Percentiles rank a stretch among this genome's conserved stretches.
Evolutionary conservation across 2,113 vertebrate species (phyloP).

Genomic region (Oriolus oriolus): DNA sequence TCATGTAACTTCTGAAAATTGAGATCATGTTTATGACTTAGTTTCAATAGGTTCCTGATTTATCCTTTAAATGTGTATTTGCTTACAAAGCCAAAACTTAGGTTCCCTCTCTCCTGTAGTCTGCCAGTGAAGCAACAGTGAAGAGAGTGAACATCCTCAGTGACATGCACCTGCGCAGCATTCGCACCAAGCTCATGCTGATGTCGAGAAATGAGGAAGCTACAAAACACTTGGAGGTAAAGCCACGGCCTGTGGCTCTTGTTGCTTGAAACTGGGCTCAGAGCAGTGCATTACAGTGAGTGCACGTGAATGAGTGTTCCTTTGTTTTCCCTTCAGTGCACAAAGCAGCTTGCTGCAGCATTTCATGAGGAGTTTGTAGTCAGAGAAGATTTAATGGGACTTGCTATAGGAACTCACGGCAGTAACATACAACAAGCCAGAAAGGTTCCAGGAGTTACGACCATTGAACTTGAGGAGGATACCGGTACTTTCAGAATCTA

Average conservation of each 20-base stretch:
- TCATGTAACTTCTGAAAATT: neutral
- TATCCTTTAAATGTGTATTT: neutral
- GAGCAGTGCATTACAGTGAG: neutral
- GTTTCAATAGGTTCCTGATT: neutral
- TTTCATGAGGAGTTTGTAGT: conserved; percentile 85
- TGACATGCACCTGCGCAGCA: conserved; percentile 85
- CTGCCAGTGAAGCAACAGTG: conserved; percentile 81
- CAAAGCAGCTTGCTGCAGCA: conserved; percentile 82
- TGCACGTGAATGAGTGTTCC: neutral
- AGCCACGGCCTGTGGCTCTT: neutral
- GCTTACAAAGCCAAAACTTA: neutral
- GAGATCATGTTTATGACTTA: neutral
- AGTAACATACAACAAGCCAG: conserved; percentile 83
- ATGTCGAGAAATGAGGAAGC: conserved; percentile 85
- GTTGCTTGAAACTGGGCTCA: neutral
- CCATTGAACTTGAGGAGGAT: conserved; percentile 82
- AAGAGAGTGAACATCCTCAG: conserved; percentile 83
- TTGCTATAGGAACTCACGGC: conserved; percentile 83
- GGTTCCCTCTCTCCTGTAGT: conserved; percentile 49
- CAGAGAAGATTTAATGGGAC: conserved; percentile 84
- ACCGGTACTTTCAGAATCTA: conserved; percentile 83
- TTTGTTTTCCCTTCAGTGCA: conserved; percentile 68
- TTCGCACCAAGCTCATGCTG: conserved; percentile 82
- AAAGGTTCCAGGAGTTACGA: conserved; percentile 82
- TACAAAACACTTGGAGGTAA: conserved; percentile 83